Evolutionary conservation across 2,797 vertebrate species (phyloP).

Genomic region (Huso huso): DNA sequence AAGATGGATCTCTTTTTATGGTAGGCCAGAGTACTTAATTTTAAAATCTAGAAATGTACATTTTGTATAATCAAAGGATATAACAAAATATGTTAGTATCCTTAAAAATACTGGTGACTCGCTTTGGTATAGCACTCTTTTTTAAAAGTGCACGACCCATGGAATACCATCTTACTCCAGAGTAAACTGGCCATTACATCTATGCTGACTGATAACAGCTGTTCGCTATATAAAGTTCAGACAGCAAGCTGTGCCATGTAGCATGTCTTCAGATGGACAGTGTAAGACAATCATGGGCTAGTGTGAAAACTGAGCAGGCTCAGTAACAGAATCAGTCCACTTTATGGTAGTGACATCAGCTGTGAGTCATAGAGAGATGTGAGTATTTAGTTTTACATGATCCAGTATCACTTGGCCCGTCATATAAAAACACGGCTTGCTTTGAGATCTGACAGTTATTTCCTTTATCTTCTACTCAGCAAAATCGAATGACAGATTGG

Average conservation of each 20-base stretch:
- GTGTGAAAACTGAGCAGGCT: slow-evolving; percentile 1
- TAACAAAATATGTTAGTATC: no score
- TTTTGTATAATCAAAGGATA: no score
- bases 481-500: background rate
- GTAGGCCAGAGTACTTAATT: no score
- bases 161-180: background rate
- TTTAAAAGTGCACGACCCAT: no score
- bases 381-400: background rate
- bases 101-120: no score
- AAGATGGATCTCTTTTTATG: no score
- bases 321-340: slow-evolving; percentile 2
- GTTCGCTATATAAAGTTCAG: slow-evolving; percentile 19
- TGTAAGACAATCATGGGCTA: slow-evolving; percentile 12
- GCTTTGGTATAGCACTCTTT: no score
- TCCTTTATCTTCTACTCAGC: background rate
- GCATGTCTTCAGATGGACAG: slow-evolving; percentile 14
- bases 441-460: background rate
- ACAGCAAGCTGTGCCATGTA: slow-evolving; percentile 12
- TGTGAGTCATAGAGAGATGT: slow-evolving; percentile 9
- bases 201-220: slow-evolving; percentile 24
- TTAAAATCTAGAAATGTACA: no score
- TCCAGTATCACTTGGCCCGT: background rate
- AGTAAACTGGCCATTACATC: slow-evolving; percentile 15
- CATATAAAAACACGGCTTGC: background rate
- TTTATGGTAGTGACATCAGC: background rate